Percentiles rank a stretch among this genome's conserved stretches.
phyloP scores from a whole-genome alignment of 2,113 vertebrate species.

The Thomomys bottae region DNA sequence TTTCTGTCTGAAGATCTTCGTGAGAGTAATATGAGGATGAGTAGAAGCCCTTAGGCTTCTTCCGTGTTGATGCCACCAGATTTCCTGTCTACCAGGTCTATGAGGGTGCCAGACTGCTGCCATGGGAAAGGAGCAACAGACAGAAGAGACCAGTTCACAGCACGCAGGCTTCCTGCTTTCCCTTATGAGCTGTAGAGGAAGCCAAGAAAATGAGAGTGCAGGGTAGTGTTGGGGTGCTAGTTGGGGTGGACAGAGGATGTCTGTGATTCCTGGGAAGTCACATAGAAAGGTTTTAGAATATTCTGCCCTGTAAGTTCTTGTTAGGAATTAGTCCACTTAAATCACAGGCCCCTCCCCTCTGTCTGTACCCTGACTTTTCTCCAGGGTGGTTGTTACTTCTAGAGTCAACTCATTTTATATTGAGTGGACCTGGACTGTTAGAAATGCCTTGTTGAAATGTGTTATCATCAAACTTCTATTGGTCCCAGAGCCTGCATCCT shows the following conservation, averaged over 20 bases:
- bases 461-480: neutral
- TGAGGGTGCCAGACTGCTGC: neutral
- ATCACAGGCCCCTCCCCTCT: neutral
- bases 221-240: neutral
- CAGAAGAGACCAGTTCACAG: neutral
- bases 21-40: neutral
- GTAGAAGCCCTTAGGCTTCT: neutral
- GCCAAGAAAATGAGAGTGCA: fast-evolving
- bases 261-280: neutral
- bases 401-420: neutral
- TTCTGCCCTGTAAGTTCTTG: neutral
- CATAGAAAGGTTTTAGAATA: neutral
- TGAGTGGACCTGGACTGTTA: neutral
- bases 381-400: neutral
- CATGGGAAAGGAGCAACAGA: neutral
- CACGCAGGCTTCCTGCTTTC: neutral
- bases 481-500: neutral
- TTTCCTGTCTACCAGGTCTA: neutral
- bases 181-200: neutral
- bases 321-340: neutral
- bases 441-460: neutral
- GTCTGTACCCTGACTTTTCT: neutral
- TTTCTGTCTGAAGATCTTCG: neutral
- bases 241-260: neutral
- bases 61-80: neutral